Conservation (phyloP, 2,113 vertebrate genomes). For the Grammomys surdaster region DNA sequence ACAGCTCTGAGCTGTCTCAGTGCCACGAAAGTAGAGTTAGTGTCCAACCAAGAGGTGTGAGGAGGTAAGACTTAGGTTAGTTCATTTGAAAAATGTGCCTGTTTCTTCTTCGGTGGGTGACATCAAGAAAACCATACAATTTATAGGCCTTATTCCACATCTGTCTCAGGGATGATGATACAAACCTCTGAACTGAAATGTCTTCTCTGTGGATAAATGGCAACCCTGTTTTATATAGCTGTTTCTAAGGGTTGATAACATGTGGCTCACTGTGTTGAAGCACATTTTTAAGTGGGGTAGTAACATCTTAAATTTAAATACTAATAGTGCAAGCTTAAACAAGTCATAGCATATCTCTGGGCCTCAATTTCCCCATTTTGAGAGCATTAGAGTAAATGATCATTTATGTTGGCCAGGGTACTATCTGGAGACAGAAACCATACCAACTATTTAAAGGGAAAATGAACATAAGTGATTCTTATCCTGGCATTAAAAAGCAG, state of each 20-base stretch:
- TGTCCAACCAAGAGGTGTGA: background rate
- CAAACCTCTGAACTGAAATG: background rate
- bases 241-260: background rate
- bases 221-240: background rate
- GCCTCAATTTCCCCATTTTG: background rate
- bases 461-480: background rate
- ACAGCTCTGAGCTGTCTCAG: background rate
- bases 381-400: background rate
- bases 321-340: background rate
- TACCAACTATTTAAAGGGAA: background rate
- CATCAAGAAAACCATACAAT: background rate
- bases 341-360: background rate
- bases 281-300: background rate
- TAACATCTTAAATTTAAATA: background rate
- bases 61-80: background rate
- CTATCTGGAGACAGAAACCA: background rate
- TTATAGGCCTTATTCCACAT: background rate
- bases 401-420: background rate
- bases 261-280: background rate
- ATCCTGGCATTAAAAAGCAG: background rate
- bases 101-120: background rate
- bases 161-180: background rate
- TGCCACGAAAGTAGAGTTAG: background rate
- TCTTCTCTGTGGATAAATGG: background rate
- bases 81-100: conserved; percentile 18